Percentiles rank a stretch among this genome's conserved stretches.
These are phyloP conservation scores for Armadillidium nasatum DNA, from an alignment of 1,140 invertebrate species.

Conservation along the genomic window DNA sequence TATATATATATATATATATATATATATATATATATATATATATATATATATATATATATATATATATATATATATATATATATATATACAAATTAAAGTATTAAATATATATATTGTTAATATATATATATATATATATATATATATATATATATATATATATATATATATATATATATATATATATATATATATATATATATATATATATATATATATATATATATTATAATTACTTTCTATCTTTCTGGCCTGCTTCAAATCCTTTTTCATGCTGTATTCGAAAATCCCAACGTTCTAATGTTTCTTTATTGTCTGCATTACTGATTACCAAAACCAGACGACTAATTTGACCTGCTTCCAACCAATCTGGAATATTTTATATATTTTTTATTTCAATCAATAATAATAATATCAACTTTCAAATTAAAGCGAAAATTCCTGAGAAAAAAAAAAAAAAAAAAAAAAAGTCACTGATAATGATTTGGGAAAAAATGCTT, in stretches of 20 bases:
- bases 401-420: no score
- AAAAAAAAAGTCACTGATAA: no score
- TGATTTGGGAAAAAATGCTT: no score
- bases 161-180: slow-evolving; percentile 35
- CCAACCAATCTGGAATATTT: slow-evolving; percentile 23
- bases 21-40: not conserved
- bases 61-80: slow-evolving; percentile 18
- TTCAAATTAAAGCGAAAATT: no score
- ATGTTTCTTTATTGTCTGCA: slow-evolving; percentile 24
- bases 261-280: slow-evolving; percentile 20
- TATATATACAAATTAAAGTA: slow-evolving; percentile 24
- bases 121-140: no score
- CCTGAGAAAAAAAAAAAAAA: no score
- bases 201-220: not conserved
- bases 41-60: not conserved
- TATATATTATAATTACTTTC: not conserved
- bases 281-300: slow-evolving; percentile 27
- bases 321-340: slow-evolving; percentile 24
- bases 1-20: slow-evolving; percentile 21
- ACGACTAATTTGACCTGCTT: slow-evolving; percentile 11
- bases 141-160: slow-evolving; percentile 28
- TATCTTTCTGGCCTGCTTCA: not conserved
- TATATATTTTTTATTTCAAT: no score
- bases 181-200: slow-evolving; percentile 24
- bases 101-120: no score